Conservation (phyloP, 2,797 vertebrate genomes). For the Heterohyrax brucei region DNA sequence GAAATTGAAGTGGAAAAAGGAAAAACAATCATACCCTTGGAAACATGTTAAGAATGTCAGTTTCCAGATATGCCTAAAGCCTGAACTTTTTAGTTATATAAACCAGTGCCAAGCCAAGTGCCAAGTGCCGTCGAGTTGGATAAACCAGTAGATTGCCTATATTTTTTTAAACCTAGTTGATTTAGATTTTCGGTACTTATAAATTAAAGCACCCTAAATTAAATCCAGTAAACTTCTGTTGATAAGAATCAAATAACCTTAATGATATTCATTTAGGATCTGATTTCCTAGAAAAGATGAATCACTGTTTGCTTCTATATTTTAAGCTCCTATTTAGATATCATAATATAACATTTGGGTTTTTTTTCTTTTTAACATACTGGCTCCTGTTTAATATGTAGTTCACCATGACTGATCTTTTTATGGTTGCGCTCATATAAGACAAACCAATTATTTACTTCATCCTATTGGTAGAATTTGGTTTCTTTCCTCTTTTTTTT, state of each 20-base stretch:
- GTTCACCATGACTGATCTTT: neutral
- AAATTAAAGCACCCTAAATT: constrained; percentile 42
- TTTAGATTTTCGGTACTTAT: constrained; percentile 14
- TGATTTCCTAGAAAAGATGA: constrained; percentile 38
- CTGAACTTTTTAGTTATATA: neutral
- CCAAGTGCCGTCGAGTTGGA: neutral
- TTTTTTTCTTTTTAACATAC: neutral
- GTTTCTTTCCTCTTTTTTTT: constrained; percentile 26
- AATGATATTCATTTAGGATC: constrained; percentile 21
- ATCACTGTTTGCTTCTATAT: neutral
- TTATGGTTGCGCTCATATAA: neutral
- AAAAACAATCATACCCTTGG: neutral
- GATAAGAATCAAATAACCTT: constrained; percentile 64
- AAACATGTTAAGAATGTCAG: neutral
- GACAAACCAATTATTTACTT: constrained; percentile 12
- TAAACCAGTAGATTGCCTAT: neutral
- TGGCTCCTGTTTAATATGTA: neutral
- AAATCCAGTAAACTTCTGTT: constrained; percentile 46
- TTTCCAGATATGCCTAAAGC: neutral
- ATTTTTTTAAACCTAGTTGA: constrained; percentile 59
- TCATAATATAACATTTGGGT: neutral
- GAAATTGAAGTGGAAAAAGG: constrained; percentile 49
- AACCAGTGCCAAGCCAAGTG: neutral
- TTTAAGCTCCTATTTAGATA: neutral
- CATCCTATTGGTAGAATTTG: neutral